phyloP scores from a whole-genome alignment of 2,888 invertebrate species.

The Dendrolimus houi region DNA sequence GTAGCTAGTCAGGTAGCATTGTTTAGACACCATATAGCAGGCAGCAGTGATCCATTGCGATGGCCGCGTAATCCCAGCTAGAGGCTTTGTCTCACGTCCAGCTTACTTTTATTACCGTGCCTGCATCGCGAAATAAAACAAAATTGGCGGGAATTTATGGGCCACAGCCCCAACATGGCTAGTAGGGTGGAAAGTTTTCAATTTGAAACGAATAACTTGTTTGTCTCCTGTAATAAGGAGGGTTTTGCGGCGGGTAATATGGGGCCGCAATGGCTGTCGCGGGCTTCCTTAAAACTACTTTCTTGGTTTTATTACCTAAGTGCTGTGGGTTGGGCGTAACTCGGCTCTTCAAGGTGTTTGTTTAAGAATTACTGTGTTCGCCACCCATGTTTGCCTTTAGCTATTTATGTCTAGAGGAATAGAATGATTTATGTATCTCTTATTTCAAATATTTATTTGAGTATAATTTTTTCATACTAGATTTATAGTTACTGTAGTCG shows the following conservation, averaged over 20 bases:
- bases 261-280: constrained; percentile 64
- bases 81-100: constrained; percentile 74
- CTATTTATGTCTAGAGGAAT: too few species aligned
- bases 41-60: constrained; percentile 68
- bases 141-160: constrained; percentile 75
- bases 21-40: constrained; percentile 63
- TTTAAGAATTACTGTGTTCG: constrained; percentile 25
- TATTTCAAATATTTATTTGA: too few species aligned
- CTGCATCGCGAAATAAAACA: constrained; percentile 74
- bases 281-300: constrained; percentile 72
- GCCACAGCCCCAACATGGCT: constrained; percentile 62
- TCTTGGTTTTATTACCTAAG: constrained; percentile 71
- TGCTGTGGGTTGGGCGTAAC: constrained; percentile 50
- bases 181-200: constrained; percentile 75
- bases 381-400: neutral
- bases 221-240: constrained; percentile 71
- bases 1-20: constrained; percentile 52
- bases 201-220: constrained; percentile 76
- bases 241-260: constrained; percentile 65
- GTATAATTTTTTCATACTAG: too few species aligned
- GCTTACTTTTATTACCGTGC: constrained; percentile 76
- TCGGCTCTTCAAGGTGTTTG: constrained; percentile 32
- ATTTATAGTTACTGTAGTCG: too few species aligned
- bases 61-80: constrained; percentile 66
- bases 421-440: too few species aligned